Evolutionary conservation across 2,113 vertebrate genomes (phyloP).

Genomic region (Tragelaphus scriptus): DNA sequence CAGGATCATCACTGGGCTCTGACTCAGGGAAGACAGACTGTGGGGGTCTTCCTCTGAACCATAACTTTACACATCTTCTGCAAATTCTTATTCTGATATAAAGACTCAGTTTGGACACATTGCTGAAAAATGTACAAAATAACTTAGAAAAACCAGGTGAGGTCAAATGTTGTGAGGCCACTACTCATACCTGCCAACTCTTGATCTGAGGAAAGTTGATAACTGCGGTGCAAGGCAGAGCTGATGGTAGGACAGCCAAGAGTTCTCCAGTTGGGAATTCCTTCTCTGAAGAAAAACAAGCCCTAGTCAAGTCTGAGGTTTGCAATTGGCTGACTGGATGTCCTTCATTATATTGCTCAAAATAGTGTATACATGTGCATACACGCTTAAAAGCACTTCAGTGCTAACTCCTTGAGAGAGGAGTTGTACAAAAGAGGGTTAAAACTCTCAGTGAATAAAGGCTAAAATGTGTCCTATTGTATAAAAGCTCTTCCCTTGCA

Average conservation of each 20-base stretch:
- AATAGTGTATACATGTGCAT: neutral
- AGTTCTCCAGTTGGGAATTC: neutral
- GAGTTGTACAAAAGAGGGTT: neutral
- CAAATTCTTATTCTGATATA: neutral
- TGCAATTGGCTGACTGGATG: neutral
- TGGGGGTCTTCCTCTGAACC: neutral
- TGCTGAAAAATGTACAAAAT: neutral
- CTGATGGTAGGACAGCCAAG: neutral
- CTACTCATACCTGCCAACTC: neutral
- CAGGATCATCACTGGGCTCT: neutral
- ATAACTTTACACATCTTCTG: neutral
- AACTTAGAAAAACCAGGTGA: neutral
- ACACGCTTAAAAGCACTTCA: neutral
- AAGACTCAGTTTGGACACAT: neutral
- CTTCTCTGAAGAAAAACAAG: neutral
- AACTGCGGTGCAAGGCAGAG: neutral
- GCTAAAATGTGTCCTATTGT: neutral
- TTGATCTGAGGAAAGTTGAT: neutral
- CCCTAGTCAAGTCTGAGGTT: neutral
- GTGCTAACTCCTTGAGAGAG: neutral
- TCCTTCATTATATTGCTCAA: neutral
- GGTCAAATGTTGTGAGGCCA: neutral
- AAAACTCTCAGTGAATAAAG: neutral
- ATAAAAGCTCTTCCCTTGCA: neutral
- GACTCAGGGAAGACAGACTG: neutral